Conservation (phyloP, 1,140 invertebrate genomes). For the Andrena cerasifolii region DNA sequence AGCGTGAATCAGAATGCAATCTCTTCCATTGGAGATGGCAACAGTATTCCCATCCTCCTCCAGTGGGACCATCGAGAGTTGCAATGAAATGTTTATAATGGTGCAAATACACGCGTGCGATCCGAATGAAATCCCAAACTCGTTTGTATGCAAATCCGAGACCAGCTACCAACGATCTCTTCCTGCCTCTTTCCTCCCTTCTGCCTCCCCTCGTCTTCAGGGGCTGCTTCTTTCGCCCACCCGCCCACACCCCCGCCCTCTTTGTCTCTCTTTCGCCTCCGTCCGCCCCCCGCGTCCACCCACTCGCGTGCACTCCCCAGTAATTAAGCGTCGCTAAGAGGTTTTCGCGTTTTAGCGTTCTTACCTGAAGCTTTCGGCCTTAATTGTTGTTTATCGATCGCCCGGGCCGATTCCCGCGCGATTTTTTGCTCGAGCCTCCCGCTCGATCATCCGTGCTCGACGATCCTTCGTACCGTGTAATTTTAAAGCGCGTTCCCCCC, state of each 20-base stretch:
- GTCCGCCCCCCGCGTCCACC: conserved; percentile 20
- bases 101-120: conserved; percentile 54
- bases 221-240: neutral
- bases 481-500: neutral
- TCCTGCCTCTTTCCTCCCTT: neutral
- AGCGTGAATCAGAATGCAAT: conserved; percentile 27
- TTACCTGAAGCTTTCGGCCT: conserved; percentile 55
- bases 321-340: conserved; percentile 72
- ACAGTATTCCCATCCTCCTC: neutral
- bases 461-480: neutral
- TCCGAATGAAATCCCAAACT: conserved; percentile 69
- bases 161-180: conserved; percentile 13
- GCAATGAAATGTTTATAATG: conserved; percentile 65
- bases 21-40: conserved; percentile 18
- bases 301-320: conserved; percentile 21
- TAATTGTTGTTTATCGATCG: conserved; percentile 71
- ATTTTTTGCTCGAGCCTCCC: neutral
- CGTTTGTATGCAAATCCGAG: conserved; percentile 72
- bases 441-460: neutral
- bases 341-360: conserved; percentile 61
- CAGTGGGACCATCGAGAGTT: conserved; percentile 16
- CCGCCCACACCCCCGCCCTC: neutral
- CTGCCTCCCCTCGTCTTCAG: neutral
- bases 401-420: neutral
- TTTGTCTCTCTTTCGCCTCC: conserved; percentile 14